Conservation (phyloP, 2,113 vertebrate species). For the Phylloscopus trochiloides region DNA sequence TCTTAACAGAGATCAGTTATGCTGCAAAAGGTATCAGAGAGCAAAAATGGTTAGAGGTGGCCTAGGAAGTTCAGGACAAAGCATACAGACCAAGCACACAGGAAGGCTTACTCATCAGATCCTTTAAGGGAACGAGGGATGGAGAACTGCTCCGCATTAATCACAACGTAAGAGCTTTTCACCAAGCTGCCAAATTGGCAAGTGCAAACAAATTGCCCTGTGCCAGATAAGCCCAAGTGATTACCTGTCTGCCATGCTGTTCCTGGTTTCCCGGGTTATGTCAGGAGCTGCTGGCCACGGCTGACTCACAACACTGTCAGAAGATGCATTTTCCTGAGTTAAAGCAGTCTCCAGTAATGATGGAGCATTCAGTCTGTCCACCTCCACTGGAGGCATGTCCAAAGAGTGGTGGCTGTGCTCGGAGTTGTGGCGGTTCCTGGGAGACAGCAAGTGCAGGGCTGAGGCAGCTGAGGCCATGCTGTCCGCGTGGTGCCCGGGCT, state of each 20-base stretch:
- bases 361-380: conserved; percentile 83
- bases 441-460: conserved; percentile 87
- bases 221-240: neutral
- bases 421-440: conserved; percentile 72
- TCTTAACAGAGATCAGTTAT: neutral
- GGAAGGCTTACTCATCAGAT: neutral
- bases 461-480: conserved; percentile 95
- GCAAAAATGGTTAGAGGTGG: neutral
- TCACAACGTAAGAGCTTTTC: neutral
- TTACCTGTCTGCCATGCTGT: conserved; percentile 82
- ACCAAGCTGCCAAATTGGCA: neutral
- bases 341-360: conserved; percentile 87
- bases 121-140: neutral
- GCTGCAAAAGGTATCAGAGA: neutral
- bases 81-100: neutral
- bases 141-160: neutral
- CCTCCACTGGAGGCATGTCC: conserved; percentile 80
- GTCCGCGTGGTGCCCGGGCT: conserved; percentile 77
- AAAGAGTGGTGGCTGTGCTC: conserved; percentile 81
- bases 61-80: neutral
- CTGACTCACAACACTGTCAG: conserved; percentile 78
- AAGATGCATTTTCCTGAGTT: conserved; percentile 81
- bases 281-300: conserved; percentile 96
- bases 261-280: conserved; percentile 94
- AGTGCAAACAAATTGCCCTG: neutral